Conservation (phyloP, 2,888 invertebrate genomes). For the Stictocephala bisonia region DNA sequence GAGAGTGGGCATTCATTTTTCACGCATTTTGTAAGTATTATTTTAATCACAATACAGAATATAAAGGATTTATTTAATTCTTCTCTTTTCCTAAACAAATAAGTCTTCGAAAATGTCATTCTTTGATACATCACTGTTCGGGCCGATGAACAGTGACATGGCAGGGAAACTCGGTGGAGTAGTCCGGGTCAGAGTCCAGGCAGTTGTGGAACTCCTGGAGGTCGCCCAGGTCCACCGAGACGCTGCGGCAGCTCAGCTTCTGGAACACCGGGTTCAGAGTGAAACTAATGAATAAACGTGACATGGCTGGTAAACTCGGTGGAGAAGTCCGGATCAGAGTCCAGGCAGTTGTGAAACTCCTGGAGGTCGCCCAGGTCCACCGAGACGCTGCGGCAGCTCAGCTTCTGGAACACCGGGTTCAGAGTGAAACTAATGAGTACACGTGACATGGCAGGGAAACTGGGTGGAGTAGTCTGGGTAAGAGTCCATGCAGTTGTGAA, state of each 20-base stretch:
- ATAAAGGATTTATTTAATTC: background rate
- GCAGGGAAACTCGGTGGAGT: slow-evolving; percentile 58
- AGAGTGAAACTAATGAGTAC: no score
- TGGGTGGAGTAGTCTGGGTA: slow-evolving; percentile 52
- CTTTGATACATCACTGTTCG: slow-evolving; percentile 44
- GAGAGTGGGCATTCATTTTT: no score
- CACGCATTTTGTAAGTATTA: no score
- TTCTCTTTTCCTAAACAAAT: background rate
- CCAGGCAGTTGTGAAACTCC: background rate
- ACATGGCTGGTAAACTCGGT: slow-evolving; percentile 63
- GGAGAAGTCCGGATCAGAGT: slow-evolving; percentile 41
- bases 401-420: slow-evolving; percentile 49
- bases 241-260: slow-evolving; percentile 47
- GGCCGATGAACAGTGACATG: slow-evolving; percentile 68
- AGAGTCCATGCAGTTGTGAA: slow-evolving; percentile 1
- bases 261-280: slow-evolving; percentile 40
- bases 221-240: slow-evolving; percentile 54
- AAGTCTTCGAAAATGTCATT: background rate
- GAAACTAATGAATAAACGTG: no score
- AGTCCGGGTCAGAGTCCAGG: slow-evolving; percentile 22
- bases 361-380: slow-evolving; percentile 53
- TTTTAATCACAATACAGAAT: background rate
- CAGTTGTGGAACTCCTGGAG: slow-evolving; percentile 37
- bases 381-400: slow-evolving; percentile 50
- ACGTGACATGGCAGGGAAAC: slow-evolving; percentile 64